Percentiles rank a stretch among this genome's conserved stretches.
Evolutionary conservation across 30 jellyfish, hydroid and myxozoan genomes (phyloP).

Genomic region (Aurelia aurita complex sp. Pacific): DNA sequence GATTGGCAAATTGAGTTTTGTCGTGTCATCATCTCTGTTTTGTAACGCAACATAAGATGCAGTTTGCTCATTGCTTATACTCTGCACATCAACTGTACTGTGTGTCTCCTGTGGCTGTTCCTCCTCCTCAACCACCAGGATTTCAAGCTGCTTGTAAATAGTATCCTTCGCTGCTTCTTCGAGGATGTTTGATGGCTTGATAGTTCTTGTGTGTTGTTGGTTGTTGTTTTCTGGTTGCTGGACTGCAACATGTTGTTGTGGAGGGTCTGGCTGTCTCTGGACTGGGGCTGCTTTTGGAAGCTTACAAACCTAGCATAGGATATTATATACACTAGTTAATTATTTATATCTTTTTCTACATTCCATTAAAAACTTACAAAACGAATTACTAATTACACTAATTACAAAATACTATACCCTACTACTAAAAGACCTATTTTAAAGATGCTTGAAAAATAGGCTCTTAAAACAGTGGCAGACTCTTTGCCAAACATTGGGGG

Average conservation of each 20-base stretch:
- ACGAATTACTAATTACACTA: too few species aligned
- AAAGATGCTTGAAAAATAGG: too few species aligned
- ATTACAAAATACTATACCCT: too few species aligned
- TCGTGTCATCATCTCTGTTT: constrained; percentile 8
- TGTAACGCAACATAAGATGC: constrained; percentile 58
- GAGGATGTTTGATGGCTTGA: constrained; percentile 72
- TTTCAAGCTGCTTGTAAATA: constrained; percentile 69
- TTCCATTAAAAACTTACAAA: too few species aligned
- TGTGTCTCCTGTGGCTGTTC: constrained; percentile 39
- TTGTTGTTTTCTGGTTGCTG: constrained; percentile 8
- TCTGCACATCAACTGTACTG: constrained; percentile 69
- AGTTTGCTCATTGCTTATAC: constrained; percentile 59
- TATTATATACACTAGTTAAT: too few species aligned
- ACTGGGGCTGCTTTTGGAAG: constrained; percentile 21
- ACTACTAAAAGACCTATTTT: too few species aligned
- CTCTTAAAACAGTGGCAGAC: too few species aligned
- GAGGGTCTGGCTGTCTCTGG: constrained; percentile 43
- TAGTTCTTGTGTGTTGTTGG: constrained; percentile 31
- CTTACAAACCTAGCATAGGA: constrained; percentile 45
- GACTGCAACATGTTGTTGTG: constrained; percentile 23
- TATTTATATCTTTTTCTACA: too few species aligned
- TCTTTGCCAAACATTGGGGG: too few species aligned
- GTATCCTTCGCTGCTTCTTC: constrained; percentile 95
- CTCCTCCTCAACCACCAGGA: constrained; percentile 59
- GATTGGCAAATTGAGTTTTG: constrained; percentile 21